Percentiles rank a stretch among this genome's conserved stretches.
phyloP scores from a whole-genome alignment of 1,140 invertebrate species.

The Drosophila subobscura region DNA sequence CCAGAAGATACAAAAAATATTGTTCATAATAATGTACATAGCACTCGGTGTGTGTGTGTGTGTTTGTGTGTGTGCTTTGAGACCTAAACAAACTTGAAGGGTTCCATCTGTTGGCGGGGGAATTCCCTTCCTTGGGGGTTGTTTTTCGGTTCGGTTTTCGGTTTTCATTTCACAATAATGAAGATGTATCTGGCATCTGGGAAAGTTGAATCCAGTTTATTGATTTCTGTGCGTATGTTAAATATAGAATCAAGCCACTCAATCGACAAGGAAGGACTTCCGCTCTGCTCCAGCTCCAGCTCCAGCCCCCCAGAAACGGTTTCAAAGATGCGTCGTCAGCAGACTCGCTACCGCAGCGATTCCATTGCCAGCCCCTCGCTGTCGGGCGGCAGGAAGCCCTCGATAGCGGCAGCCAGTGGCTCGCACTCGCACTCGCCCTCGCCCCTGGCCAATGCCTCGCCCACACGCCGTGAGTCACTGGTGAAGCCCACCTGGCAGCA shows the following conservation, averaged over 20 bases:
- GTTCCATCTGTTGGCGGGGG: not conserved
- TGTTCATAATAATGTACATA: constrained; percentile 17
- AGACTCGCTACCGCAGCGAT: constrained; percentile 73
- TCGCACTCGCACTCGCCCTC: constrained; percentile 21
- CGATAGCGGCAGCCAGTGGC: constrained; percentile 36
- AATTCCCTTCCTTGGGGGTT: constrained; percentile 14
- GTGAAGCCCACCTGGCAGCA: constrained; percentile 83
- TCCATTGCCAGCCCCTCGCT: constrained; percentile 65
- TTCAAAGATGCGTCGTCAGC: constrained; percentile 72
- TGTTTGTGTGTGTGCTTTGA: constrained; percentile 16
- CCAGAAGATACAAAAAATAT: not conserved
- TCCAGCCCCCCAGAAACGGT: constrained; percentile 22
- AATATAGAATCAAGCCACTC: constrained; percentile 59
- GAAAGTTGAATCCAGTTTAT: constrained; percentile 36
- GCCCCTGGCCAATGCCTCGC: constrained; percentile 48
- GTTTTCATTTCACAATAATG: constrained; percentile 33
- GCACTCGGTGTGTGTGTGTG: not conserved
- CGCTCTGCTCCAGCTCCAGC: too few relatives aligned
- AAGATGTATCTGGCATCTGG: constrained; percentile 25
- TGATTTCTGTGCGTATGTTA: constrained; percentile 54
- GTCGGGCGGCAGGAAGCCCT: constrained; percentile 51
- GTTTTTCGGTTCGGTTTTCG: not conserved
- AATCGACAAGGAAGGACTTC: constrained; percentile 28
- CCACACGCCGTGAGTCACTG: constrained; percentile 73
- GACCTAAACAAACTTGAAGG: constrained; percentile 20